Conservation (phyloP, 2,797 vertebrate genomes). For the Astyanax mexicanus region DNA sequence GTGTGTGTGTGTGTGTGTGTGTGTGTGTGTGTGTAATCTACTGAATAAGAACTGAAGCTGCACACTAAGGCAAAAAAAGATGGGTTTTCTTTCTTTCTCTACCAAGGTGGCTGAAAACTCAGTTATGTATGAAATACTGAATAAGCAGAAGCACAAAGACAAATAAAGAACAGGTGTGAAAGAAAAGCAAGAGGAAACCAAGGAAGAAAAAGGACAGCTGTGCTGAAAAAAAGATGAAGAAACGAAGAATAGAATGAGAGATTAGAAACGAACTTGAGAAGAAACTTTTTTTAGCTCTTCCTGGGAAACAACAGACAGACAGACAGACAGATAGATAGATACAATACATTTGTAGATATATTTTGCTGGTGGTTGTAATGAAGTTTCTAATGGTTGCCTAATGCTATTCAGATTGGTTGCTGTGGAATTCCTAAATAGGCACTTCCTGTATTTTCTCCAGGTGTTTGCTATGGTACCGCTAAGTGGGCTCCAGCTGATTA, state of each 20-base stretch:
- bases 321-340: no score
- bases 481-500: no score
- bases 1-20: background rate
- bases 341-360: no score
- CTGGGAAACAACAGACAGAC: no score
- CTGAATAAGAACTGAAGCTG: constrained; percentile 1
- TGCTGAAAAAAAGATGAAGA: background rate
- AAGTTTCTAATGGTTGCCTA: no score
- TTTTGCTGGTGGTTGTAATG: no score
- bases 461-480: no score
- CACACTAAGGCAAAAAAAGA: background rate
- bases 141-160: background rate
- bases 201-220: background rate
- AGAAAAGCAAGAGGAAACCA: background rate
- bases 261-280: no score
- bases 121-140: background rate
- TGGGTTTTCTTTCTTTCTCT: background rate
- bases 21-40: background rate
- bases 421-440: no score
- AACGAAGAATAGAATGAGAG: background rate
- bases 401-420: no score
- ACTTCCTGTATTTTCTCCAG: no score
- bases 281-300: no score
- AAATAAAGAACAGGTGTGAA: background rate
- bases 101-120: background rate